A percentile compares a stretch with the other conserved stretches of the same genome.
phyloP scores from a whole-genome alignment of 2,888 invertebrate genomes.

The Linyphia triangularis region DNA sequence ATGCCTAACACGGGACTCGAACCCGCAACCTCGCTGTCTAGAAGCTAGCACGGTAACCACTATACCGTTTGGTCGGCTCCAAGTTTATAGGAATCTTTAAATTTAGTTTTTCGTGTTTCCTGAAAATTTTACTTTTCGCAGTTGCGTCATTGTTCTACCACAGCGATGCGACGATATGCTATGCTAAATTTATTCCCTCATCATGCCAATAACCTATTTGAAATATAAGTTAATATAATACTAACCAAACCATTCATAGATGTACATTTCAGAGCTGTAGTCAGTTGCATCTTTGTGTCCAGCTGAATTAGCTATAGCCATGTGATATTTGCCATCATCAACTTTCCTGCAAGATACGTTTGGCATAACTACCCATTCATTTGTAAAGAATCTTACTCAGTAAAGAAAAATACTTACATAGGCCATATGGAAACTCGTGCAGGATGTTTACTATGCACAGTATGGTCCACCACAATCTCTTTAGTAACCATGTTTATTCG shows the following conservation, averaged over 20 bases:
- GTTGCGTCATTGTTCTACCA: no score
- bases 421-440: constrained; percentile 69
- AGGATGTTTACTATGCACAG: constrained; percentile 35
- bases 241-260: constrained; percentile 70
- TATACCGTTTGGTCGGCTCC: no score
- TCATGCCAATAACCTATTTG: no score
- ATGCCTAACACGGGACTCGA: no score
- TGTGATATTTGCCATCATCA: constrained; percentile 47
- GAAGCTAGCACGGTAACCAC: no score
- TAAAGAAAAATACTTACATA: constrained; percentile 47
- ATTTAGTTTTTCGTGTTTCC: no score
- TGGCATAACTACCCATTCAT: background rate
- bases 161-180: no score
- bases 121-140: no score
- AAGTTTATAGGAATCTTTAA: no score
- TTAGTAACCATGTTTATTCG: constrained; percentile 7
- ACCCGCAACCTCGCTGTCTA: no score
- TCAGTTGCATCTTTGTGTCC: background rate
- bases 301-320: constrained; percentile 69
- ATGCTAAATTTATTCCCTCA: no score
- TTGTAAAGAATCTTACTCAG: background rate
- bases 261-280: constrained; percentile 7
- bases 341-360: constrained; percentile 36
- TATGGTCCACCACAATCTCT: constrained; percentile 14
- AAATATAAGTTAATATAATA: no score